Evolutionary conservation across 1,140 invertebrate genomes (phyloP).

Genomic region (Pemphigus obesinymphae): DNA sequence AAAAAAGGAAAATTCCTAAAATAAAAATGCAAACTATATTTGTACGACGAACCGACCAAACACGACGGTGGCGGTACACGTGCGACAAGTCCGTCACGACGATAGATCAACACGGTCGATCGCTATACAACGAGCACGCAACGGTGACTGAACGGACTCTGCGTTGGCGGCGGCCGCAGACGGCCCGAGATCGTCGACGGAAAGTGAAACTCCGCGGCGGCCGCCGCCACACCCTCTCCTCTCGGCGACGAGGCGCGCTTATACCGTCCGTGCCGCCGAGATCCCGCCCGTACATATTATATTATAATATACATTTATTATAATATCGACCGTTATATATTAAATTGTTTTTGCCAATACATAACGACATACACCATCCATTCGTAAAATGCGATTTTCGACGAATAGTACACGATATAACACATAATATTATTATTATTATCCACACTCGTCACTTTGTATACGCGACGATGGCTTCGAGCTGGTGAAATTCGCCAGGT

Average conservation of each 20-base stretch:
- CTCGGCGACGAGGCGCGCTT: no score
- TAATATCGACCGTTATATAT: no score
- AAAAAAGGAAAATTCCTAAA: background rate
- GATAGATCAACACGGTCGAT: background rate
- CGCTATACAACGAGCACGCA: conserved; percentile 27
- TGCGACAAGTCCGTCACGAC: background rate
- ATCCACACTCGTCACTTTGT: no score
- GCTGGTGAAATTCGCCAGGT: no score
- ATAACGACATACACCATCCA: no score
- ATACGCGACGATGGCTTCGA: no score
- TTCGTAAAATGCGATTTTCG: no score
- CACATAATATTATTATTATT: no score
- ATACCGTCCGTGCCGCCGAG: background rate
- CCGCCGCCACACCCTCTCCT: background rate
- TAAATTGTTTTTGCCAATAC: no score
- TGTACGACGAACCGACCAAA: background rate
- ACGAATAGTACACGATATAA: no score
- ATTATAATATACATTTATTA: no score
- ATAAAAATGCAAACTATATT: background rate
- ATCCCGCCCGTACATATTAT: no score
- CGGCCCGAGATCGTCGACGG: background rate
- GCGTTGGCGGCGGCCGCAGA: background rate
- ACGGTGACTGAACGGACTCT: conserved; percentile 24
- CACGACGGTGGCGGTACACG: background rate
- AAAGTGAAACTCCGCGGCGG: conserved; percentile 24